Evolutionary conservation across 2,113 vertebrate genomes (phyloP), one percentile per base, ranked within the genome.

Genomic region (Misgurnus anguillicaudatus): DNA sequence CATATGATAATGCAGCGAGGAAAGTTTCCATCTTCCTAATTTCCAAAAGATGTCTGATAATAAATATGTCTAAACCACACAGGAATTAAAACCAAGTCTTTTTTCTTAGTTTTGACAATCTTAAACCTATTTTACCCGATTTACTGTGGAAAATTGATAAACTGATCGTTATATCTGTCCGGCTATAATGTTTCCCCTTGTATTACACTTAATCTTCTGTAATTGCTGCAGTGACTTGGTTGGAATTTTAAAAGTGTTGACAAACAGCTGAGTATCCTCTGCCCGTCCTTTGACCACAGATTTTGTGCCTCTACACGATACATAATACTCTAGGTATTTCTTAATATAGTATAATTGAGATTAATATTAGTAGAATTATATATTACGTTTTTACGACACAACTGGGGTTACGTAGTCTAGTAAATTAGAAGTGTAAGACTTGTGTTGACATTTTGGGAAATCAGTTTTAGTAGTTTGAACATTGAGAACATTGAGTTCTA

Each of bases 1-100:
- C 41, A 17, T 74, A 14, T 79, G 77, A 9, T 72, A 67, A 68
- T 80, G 74, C 45, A 38, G 5, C 57, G 67, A 77, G 75, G 68
- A 73, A 51, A 41, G 39, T 78, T 75, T 53, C 10, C 13, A 38
- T 58, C n/a, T 74, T 74, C 6, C 57, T 7, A 45, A 45, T 74
- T 45, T 45, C 39, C 36, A 36, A 47, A 7, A 61, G 38, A 60
- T 60, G 70, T 45, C 55, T 9, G 39, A 47, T 61, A 31, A 61
- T 74, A 61, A 74, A 61, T 36, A 61, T 61, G 41, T 8, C 39
- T 61, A 61, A 74, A 74, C 55, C 71, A 74, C 60, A 61, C 45
- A 19, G 71, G 31, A 74, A 31, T 47, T 4, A 47, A 60, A 45
- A 10, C 16, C 6, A 41, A 71, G 38, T 8, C 0, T 60, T 16